Evolutionary conservation across 1,140 invertebrate species (phyloP).

Genomic region (Drosophila oshimai): DNA sequence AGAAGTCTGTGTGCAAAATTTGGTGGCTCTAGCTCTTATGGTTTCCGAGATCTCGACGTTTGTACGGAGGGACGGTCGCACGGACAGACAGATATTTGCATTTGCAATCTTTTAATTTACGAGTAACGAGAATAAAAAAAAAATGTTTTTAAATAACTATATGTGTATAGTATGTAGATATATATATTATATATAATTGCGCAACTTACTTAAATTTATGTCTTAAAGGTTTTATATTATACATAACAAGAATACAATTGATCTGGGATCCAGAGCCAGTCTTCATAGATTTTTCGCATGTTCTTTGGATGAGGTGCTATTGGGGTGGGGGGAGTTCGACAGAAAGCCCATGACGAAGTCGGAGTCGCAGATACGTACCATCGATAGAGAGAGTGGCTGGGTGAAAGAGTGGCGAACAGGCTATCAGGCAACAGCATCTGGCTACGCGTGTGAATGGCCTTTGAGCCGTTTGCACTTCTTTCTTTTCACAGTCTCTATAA

Average conservation of each 20-base stretch:
- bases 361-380: conserved; percentile 17
- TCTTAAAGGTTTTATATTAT: too few species aligned
- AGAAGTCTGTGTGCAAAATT: too few species aligned
- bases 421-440: conserved; percentile 39
- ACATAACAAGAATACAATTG: too few species aligned
- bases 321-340: neutral
- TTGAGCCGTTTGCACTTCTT: conserved; percentile 29
- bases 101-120: too few species aligned
- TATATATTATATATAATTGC: too few species aligned
- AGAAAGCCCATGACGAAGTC: neutral
- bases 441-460: conserved; percentile 53
- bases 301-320: conserved; percentile 19
- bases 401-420: conserved; percentile 11
- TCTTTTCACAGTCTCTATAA: conserved; percentile 8
- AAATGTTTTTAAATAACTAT: too few species aligned
- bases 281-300: conserved; percentile 58
- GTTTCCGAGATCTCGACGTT: too few species aligned
- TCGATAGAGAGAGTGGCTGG: conserved; percentile 42
- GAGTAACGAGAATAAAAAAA: too few species aligned
- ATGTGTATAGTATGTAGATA: neutral
- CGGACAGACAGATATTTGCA: too few species aligned
- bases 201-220: too few species aligned
- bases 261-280: neutral
- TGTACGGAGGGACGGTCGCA: too few species aligned
- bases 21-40: too few species aligned